Evolutionary conservation across 1,140 invertebrate species (phyloP).

Genomic region (Trachymyrmex septentrionalis): DNA sequence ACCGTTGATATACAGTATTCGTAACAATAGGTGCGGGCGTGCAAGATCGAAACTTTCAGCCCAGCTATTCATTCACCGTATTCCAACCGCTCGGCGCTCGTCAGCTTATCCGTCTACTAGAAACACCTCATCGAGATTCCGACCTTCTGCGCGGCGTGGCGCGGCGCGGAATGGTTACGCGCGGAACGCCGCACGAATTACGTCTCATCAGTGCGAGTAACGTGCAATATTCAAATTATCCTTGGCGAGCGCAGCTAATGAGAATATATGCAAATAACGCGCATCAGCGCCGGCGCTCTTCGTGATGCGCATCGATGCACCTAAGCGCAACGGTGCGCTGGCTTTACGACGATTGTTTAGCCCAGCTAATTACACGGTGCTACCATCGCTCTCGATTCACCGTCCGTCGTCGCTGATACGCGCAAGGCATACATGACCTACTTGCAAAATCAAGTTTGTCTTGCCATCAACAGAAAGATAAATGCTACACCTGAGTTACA

Average conservation of each 20-base stretch:
- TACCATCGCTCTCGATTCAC: constrained; percentile 45
- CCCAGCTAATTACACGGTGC: constrained; percentile 67
- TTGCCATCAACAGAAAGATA: constrained; percentile 28
- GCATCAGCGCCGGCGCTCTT: constrained; percentile 32
- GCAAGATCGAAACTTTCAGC: constrained; percentile 76
- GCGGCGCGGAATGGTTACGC: constrained; percentile 75
- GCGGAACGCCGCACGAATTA: constrained; percentile 80
- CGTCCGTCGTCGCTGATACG: constrained; percentile 39
- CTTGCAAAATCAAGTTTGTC: constrained; percentile 39
- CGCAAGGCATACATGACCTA: constrained; percentile 55
- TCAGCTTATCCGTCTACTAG: constrained; percentile 71
- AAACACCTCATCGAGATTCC: constrained; percentile 82
- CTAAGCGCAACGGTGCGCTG: constrained; percentile 19
- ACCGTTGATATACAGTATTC: constrained; percentile 66
- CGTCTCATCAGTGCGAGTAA: constrained; percentile 83
- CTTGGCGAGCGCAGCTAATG: constrained; percentile 73
- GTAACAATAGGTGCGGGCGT: constrained; percentile 59
- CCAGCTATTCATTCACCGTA: constrained; percentile 68
- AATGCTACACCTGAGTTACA: constrained; percentile 1
- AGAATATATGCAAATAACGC: constrained; percentile 84
- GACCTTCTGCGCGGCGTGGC: constrained; percentile 14
- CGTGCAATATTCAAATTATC: constrained; percentile 83
- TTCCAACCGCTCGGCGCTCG: constrained; percentile 63
- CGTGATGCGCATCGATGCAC: constrained; percentile 53
- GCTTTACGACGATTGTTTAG: constrained; percentile 69